A percentile compares a stretch with the other conserved stretches of the same genome.
Conservation (phyloP, 1,140 invertebrate species). For the Probaryconus sp. region DNA sequence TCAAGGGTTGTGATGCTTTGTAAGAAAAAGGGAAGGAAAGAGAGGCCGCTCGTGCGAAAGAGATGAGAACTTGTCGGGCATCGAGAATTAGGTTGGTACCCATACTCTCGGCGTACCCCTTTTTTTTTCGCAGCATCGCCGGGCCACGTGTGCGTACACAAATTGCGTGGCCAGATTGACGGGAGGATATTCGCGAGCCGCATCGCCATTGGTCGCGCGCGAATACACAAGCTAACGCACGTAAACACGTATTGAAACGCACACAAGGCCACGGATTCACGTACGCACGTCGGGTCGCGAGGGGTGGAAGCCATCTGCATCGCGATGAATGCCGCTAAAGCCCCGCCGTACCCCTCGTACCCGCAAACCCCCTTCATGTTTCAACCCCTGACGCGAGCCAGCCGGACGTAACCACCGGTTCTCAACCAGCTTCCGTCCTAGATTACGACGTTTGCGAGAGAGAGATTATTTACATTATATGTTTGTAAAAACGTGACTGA, state of each 20-base stretch:
- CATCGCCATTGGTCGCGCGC: slow-evolving; percentile 46
- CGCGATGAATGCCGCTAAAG: slow-evolving; percentile 74
- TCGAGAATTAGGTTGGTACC: slow-evolving; percentile 41
- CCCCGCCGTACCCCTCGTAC: slow-evolving; percentile 50
- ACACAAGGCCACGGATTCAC: slow-evolving; percentile 15
- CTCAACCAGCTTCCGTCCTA: slow-evolving; percentile 68
- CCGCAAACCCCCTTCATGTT: slow-evolving; percentile 66
- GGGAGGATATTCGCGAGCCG: slow-evolving; percentile 28
- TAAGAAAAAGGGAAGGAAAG: slow-evolving; percentile 6
- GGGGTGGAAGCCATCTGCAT: slow-evolving; percentile 77
- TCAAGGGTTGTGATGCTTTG: slow-evolving; percentile 33
- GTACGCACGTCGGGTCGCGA: slow-evolving; percentile 53
- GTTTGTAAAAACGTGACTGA: slow-evolving; percentile 38
- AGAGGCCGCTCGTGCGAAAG: background rate
- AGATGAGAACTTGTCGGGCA: slow-evolving; percentile 28
- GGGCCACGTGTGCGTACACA: slow-evolving; percentile 55
- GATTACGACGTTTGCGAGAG: slow-evolving; percentile 53
- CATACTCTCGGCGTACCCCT: slow-evolving; percentile 27
- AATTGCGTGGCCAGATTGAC: slow-evolving; percentile 57
- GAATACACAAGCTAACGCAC: slow-evolving; percentile 20
- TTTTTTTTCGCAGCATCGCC: slow-evolving; percentile 38
- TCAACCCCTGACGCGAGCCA: slow-evolving; percentile 71
- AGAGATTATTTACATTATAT: slow-evolving; percentile 44
- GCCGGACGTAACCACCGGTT: slow-evolving; percentile 72
- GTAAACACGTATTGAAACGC: slow-evolving; percentile 10